phyloP scores from a whole-genome alignment of 2,113 vertebrate species.

The Monopterus albus region DNA sequence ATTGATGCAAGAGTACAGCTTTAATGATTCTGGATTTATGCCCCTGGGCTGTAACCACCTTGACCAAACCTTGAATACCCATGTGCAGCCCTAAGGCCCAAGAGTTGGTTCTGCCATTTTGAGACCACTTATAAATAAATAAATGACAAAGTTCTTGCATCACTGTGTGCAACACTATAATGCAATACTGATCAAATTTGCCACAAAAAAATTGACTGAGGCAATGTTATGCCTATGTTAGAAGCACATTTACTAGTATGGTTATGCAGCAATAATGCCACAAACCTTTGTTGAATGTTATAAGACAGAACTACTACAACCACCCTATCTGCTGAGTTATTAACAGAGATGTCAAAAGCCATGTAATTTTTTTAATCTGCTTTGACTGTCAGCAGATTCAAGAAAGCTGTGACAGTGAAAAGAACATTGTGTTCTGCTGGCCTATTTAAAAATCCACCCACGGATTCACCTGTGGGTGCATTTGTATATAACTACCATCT shows the following conservation, averaged over 20 bases:
- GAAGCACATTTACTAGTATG: no score
- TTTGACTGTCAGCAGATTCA: constrained; percentile 16
- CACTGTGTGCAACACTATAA: background rate
- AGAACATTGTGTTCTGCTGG: constrained; percentile 47
- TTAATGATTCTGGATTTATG: constrained; percentile 44
- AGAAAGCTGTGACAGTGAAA: constrained; percentile 32
- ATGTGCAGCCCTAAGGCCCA: constrained; percentile 8
- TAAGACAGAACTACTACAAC: no score
- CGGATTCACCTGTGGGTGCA: constrained; percentile 17
- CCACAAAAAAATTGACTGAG: background rate
- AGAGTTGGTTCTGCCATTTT: constrained; percentile 25
- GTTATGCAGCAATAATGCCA: no score
- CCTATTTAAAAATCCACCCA: constrained; percentile 65
- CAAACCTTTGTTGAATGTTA: no score
- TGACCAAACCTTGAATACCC: background rate
- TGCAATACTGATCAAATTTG: background rate
- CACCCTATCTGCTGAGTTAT: constrained; percentile 40
- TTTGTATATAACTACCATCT: constrained; percentile 19
- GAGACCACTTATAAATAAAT: background rate
- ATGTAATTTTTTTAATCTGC: constrained; percentile 29
- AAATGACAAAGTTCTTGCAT: background rate
- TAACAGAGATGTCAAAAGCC: constrained; percentile 22
- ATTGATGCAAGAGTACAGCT: constrained; percentile 44
- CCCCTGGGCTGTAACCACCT: constrained; percentile 20
- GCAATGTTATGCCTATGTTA: no score